These are phyloP conservation scores for Gerris buenoi DNA, from an alignment of 1,140 invertebrate species.

Conservation along the genomic window DNA sequence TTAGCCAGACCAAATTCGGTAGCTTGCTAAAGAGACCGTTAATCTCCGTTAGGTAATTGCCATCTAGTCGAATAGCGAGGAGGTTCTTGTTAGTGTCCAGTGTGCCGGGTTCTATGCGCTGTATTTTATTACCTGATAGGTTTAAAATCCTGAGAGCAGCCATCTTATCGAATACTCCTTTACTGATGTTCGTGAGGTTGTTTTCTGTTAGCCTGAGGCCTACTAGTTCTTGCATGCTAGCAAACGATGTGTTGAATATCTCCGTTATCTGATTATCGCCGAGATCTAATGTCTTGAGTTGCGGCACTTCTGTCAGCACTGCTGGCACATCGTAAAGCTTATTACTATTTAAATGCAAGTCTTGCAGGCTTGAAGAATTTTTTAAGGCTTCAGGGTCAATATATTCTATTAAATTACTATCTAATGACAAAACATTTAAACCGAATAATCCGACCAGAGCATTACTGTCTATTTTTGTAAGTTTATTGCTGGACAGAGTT, in stretches of 20 bases:
- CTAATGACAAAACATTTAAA: conserved; percentile 60
- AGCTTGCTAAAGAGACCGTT: conserved; percentile 69
- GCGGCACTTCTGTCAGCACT: conserved; percentile 60
- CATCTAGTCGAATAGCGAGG: conserved; percentile 72
- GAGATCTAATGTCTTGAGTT: conserved; percentile 71
- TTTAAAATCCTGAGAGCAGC: conserved; percentile 72
- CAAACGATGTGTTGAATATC: conserved; percentile 66
- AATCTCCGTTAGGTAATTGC: conserved; percentile 73
- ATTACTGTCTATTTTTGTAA: conserved; percentile 57
- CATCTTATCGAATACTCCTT: conserved; percentile 69
- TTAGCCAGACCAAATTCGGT: conserved; percentile 75
- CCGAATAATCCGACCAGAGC: conserved; percentile 63
- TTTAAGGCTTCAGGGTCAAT: conserved; percentile 63
- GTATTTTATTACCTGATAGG: conserved; percentile 71
- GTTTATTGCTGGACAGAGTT: conserved; percentile 68
- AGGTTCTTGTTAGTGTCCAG: conserved; percentile 72
- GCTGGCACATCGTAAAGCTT: conserved; percentile 65
- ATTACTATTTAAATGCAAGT: conserved; percentile 79
- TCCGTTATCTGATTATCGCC: conserved; percentile 75
- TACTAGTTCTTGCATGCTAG: conserved; percentile 62
- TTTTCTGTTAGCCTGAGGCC: conserved; percentile 75
- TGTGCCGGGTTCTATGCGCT: conserved; percentile 64
- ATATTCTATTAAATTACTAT: conserved; percentile 64
- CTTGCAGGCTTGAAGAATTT: conserved; percentile 70
- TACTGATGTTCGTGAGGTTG: conserved; percentile 67